phyloP scores from a whole-genome alignment of 2,888 invertebrate genomes.

The Phymatocera aterrima region DNA sequence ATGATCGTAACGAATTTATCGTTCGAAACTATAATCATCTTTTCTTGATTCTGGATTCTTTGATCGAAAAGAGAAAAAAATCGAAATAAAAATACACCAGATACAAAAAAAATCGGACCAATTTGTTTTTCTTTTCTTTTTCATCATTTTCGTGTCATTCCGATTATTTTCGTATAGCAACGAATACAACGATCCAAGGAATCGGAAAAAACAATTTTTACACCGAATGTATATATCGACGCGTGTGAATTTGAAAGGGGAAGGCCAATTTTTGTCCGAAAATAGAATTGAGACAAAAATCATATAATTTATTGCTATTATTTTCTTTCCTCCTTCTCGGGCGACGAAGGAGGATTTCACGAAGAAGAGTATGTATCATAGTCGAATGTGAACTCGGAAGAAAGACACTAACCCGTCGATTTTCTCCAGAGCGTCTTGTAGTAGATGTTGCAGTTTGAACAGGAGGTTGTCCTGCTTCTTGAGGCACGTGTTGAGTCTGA shows the following conservation, averaged over 20 bases:
- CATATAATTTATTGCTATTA: no score
- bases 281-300: no score
- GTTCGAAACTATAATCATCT: not conserved
- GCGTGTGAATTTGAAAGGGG: no score
- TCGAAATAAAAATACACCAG: not conserved
- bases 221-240: no score
- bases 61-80: not conserved
- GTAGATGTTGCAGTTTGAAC: conserved; percentile 67
- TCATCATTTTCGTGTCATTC: no score
- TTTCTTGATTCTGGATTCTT: not conserved
- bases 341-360: no score
- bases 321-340: conserved; percentile 8
- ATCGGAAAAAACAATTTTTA: no score
- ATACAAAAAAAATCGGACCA: conserved; percentile 32
- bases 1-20: not conserved
- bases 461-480: conserved; percentile 72
- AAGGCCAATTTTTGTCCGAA: no score
- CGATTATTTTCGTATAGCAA: not conserved
- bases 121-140: not conserved
- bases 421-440: conserved; percentile 72
- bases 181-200: no score
- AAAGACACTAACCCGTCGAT: conserved; percentile 74
- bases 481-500: conserved; percentile 72
- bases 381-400: not conserved
- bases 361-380: no score